These are phyloP conservation scores for Lordiphosa stackelbergi DNA, from an alignment of 1,140 invertebrate species.

Conservation along the genomic window DNA sequence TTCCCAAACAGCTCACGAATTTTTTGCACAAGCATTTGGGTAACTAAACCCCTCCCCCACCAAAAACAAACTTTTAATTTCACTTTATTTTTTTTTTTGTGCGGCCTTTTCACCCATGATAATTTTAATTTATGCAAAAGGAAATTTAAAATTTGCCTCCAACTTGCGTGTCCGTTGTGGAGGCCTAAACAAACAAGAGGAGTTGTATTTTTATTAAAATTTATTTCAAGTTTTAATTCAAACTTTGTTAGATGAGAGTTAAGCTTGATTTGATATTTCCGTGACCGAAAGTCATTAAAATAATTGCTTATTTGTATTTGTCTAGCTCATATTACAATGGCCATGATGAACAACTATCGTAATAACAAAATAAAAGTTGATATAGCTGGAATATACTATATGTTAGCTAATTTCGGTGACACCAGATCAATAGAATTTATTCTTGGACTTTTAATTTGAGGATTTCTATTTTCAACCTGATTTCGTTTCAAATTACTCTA, in stretches of 20 bases:
- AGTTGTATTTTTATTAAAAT: constrained; percentile 12
- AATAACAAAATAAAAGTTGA: constrained; percentile 33
- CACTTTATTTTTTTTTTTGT: constrained; percentile 14
- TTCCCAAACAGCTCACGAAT: constrained; percentile 7
- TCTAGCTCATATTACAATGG: constrained; percentile 2
- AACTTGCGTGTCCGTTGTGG: constrained; percentile 20
- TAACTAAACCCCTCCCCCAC: not conserved
- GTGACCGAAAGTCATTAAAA: constrained; percentile 65
- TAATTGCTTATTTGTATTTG: constrained; percentile 10
- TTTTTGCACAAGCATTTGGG: constrained; percentile 16
- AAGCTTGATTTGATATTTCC: constrained; percentile 66
- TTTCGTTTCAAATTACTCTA: not conserved
- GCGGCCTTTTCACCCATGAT: not conserved
- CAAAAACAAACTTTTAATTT: constrained; percentile 28
- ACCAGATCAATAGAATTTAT: constrained; percentile 1
- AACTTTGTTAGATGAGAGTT: constrained; percentile 11
- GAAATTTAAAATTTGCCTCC: constrained; percentile 15
- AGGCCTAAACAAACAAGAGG: constrained; percentile 18
- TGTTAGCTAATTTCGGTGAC: not conserved
- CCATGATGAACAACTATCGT: constrained; percentile 33
- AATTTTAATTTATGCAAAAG: constrained; percentile 44
- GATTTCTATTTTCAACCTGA: not conserved
- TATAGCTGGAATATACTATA: constrained; percentile 3
- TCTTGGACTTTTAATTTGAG: not conserved
- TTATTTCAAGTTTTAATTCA: constrained; percentile 13